A percentile compares a stretch with the other conserved stretches of the same genome.
Evolutionary conservation across 2,797 vertebrate species (phyloP).

Genomic region (Diplodus puntazzo): DNA sequence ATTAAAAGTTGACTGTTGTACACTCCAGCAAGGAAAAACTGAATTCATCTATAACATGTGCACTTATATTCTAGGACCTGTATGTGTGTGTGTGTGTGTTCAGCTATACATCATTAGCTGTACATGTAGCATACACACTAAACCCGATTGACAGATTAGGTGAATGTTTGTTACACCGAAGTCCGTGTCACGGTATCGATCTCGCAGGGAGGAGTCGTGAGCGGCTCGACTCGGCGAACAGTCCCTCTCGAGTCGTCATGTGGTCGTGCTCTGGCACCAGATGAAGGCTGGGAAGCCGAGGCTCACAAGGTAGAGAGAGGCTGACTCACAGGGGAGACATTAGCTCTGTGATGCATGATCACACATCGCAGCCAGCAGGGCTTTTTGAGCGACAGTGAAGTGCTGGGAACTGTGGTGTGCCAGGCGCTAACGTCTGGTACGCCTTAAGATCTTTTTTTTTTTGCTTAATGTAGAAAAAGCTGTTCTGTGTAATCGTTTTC

Average conservation of each 20-base stretch:
- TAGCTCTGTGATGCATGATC: constrained; percentile 78
- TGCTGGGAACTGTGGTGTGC: constrained; percentile 62
- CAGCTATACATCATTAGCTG: constrained; percentile 11
- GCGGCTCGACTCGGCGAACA: constrained; percentile 26
- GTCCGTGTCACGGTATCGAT: constrained; percentile 20
- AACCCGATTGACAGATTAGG: constrained; percentile 36
- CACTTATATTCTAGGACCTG: neutral
- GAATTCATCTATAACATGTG: neutral
- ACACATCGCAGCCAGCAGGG: constrained; percentile 72
- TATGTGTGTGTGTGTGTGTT: neutral
- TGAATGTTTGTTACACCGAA: constrained; percentile 13
- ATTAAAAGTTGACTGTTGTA: constrained; percentile 11
- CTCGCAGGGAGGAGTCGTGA: constrained; percentile 35
- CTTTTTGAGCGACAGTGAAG: constrained; percentile 61
- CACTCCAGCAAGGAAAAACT: neutral
- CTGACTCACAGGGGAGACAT: constrained; percentile 81
- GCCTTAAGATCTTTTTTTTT: constrained; percentile 37
- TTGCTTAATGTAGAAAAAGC: constrained; percentile 33
- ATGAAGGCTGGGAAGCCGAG: constrained; percentile 69
- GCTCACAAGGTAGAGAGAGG: constrained; percentile 74
- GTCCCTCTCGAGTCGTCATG: constrained; percentile 59
- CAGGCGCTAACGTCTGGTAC: constrained; percentile 50
- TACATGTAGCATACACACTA: neutral
- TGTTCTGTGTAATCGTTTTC: constrained; percentile 29
- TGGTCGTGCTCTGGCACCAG: constrained; percentile 66